Conservation (phyloP, 2,113 vertebrate genomes). For the Tragelaphus imberbis region DNA sequence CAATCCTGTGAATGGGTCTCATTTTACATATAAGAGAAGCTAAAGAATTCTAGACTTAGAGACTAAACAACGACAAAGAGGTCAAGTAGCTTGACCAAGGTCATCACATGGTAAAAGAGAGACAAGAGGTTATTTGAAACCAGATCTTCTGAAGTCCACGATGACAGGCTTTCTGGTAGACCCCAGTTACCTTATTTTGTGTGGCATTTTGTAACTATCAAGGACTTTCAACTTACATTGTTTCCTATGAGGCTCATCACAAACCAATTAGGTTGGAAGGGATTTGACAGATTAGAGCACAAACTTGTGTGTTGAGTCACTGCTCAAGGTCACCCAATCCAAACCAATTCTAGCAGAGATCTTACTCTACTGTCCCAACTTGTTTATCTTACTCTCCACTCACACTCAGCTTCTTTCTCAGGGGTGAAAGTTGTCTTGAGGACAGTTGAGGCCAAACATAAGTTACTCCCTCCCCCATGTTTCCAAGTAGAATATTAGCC, state of each 20-base stretch:
- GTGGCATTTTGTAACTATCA: neutral
- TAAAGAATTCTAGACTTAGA: neutral
- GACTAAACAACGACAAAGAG: neutral
- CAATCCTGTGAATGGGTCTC: neutral
- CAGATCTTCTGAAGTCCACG: neutral
- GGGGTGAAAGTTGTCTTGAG: neutral
- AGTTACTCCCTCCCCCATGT: neutral
- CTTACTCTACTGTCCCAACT: neutral
- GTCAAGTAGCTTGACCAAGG: neutral
- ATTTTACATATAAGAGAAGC: neutral
- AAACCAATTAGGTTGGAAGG: neutral
- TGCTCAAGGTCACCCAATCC: neutral
- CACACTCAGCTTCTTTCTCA: neutral
- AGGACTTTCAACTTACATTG: neutral
- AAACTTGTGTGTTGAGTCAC: neutral
- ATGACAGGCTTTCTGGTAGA: neutral
- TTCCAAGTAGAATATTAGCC: neutral
- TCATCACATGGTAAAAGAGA: neutral
- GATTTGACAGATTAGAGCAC: neutral
- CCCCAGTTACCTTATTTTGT: neutral
- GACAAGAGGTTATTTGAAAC: neutral
- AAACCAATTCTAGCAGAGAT: neutral
- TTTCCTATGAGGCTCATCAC: neutral
- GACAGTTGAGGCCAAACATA: neutral
- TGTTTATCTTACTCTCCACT: neutral